Evolutionary conservation across 2,888 invertebrate species (phyloP), one percentile per base, ranked within the genome.

Genomic region (Caenorhabditis sinica): DNA sequence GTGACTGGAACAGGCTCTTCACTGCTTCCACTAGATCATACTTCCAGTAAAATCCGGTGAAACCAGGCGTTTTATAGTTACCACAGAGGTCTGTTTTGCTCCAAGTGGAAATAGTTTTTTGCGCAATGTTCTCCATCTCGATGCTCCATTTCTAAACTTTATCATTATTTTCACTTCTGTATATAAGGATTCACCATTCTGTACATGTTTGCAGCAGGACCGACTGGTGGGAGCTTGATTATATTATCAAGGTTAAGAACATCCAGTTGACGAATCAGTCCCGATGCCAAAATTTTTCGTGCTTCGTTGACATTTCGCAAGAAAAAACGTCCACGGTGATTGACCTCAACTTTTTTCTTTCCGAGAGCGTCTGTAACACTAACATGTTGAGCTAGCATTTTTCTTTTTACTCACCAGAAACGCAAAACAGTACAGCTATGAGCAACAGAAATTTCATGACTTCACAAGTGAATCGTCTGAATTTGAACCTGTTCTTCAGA

Each of bases 201-300:
- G 9, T 25, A 65, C 65, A 65, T 65, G 15, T 65, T 45, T 3
- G 65, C 23, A n/a, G 65, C 65, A 28, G 65, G 65, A 4, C 65
- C 65, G 5, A 65, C 45, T 28, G 43, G 43, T 1, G 28, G 45
- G 11, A 43, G 15, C n/a, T 25, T 28, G 20, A 65, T 28, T 2
- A 45, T 0, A 13, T n/a, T n/a, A n/a, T 28, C 45, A 17, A 65
- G 43, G 1, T 9, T 28, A 0, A 65, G 45, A 11, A 17, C 13
- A 1, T 45, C 45, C 8, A 65, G 28, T 25, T 43, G 45, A 13
- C 65, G 43, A 25, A 65, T 15, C 23, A 45, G 2, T n/a, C 65
- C 65, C 2, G 65, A 65, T 45, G 65, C 65, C 0, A 65, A 5
- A n/a, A 45, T 45, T 65, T 5, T 17, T 15, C 65, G 20, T 13